phyloP scores from a whole-genome alignment of 2,888 invertebrate genomes.

The Thelaira solivaga region DNA sequence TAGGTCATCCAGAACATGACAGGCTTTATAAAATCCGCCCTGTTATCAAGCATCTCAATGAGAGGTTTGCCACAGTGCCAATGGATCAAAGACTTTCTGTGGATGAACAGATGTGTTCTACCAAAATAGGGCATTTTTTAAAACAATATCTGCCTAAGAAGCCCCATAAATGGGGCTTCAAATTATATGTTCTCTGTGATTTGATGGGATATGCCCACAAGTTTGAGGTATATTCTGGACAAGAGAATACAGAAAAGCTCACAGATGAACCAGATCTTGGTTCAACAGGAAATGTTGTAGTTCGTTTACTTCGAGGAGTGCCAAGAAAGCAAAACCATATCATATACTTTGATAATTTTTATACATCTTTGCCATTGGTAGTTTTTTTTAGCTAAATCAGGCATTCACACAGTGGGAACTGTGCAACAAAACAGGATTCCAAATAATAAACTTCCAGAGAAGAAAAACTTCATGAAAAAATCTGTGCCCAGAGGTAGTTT shows the following conservation, averaged over 20 bases:
- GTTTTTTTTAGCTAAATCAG: slow-evolving; percentile 9
- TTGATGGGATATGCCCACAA: slow-evolving; percentile 36
- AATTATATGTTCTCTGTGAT: slow-evolving; percentile 34
- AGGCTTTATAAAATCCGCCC: slow-evolving; percentile 25
- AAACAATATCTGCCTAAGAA: slow-evolving; percentile 22
- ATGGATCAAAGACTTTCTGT: slow-evolving; percentile 21
- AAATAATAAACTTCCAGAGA: slow-evolving; percentile 34
- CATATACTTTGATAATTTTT: slow-evolving; percentile 34
- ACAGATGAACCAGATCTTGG: slow-evolving; percentile 21
- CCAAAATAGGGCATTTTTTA: slow-evolving; percentile 7
- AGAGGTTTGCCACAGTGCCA: slow-evolving; percentile 6
- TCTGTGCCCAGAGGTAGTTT: slow-evolving; percentile 27
- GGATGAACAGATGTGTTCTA: slow-evolving; percentile 19
- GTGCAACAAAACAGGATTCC: slow-evolving; percentile 38
- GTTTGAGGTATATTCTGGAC: slow-evolving; percentile 35
- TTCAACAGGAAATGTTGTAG: slow-evolving; percentile 33
- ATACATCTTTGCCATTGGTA: slow-evolving; percentile 26
- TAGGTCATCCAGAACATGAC: slow-evolving; percentile 27
- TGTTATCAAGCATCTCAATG: not conserved
- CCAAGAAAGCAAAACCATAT: slow-evolving; percentile 40
- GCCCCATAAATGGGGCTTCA: slow-evolving; percentile 4
- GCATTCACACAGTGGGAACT: slow-evolving; percentile 28
- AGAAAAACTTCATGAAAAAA: slow-evolving; percentile 44
- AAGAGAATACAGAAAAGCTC: not conserved
- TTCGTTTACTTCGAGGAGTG: slow-evolving; percentile 35